A percentile compares a stretch with the other conserved stretches of the same genome.
phyloP scores from a whole-genome alignment of 1,140 invertebrate species.

The Ruditapes philippinarum region DNA sequence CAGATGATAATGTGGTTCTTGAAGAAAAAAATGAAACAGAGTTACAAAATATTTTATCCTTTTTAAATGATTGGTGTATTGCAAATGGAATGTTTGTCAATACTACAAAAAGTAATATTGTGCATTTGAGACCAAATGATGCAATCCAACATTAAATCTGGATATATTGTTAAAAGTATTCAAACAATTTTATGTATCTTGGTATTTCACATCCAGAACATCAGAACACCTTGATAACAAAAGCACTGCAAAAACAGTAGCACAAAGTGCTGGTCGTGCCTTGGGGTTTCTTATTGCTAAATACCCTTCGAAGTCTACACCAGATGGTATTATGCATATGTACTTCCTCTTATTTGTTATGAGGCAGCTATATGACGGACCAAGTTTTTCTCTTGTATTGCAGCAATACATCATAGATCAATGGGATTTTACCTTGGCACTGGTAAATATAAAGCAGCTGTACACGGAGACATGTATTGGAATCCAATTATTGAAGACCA shows the following conservation, averaged over 20 bases:
- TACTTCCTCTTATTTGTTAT: background rate
- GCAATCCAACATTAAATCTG: no score
- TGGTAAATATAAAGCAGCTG: background rate
- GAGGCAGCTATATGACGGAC: background rate
- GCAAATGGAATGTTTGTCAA: background rate
- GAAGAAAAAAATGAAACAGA: background rate
- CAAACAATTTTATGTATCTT: no score
- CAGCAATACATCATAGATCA: background rate
- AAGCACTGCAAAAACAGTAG: conserved; percentile 6
- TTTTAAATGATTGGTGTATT: background rate
- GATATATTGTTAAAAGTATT: no score
- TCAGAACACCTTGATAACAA: background rate
- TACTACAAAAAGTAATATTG: background rate
- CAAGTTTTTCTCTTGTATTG: background rate
- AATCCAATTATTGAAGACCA: no score
- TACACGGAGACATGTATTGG: no score
- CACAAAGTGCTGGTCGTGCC: background rate
- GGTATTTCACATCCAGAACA: no score
- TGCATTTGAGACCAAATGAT: background rate
- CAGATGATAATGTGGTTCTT: background rate
- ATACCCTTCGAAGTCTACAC: no score
- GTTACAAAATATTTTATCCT: background rate
- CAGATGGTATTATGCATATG: background rate
- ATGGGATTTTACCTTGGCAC: background rate
- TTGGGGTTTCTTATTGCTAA: background rate